Base-by-base conservation (phyloP, 2,797 vertebrate species). In the Rhincodon typus region DNA sequence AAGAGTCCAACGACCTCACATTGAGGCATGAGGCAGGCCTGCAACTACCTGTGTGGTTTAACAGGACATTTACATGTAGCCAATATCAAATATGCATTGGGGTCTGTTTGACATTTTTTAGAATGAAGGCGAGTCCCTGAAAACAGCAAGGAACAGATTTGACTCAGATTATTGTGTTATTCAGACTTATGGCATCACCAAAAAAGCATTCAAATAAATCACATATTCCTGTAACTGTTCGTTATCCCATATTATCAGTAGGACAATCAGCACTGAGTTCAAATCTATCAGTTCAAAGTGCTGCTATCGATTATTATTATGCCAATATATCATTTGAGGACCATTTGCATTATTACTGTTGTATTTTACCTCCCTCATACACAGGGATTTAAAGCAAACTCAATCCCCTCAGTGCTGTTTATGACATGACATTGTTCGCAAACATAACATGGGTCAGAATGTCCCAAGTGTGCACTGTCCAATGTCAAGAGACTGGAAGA, bases 101-200 rank as follows among this genome's bases (percentile, higher is more conserved):
- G 38, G 42, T 42, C 46, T 74, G 70, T 46, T 94, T 77, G 23
- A 50, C 57, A 67, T 62, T 67, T 93, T 93, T 62, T 74, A 34
- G 27, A 95, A 74, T 72, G 94, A 74, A 95, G 46, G 25, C 13
- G 1, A 95, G 27, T 70, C 46, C 74, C 15, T 95, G 70, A 74
- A 95, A 95, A 74, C 94, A 72, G 4, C 6, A 95, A 95, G 94
- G 27, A 95, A 74, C 42, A 95, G 69, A 53, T 95, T 74, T 74
- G 19, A 77, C 53, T 95, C 94, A 77, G 38, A 53, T 50, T 30
- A 95, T 19, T n/a, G 27, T 21, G 27, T 46, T 69, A 15, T 42
- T n/a, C 23, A 69, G 93, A 42, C 42, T 69, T 27, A 70, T 23
- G 34, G 21, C 7, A 25, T 94, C 66, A 94, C n/a, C 38, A 42